phyloP scores from a whole-genome alignment of 92 coral and sea anemone species.

The Epizoanthus ramosus region DNA sequence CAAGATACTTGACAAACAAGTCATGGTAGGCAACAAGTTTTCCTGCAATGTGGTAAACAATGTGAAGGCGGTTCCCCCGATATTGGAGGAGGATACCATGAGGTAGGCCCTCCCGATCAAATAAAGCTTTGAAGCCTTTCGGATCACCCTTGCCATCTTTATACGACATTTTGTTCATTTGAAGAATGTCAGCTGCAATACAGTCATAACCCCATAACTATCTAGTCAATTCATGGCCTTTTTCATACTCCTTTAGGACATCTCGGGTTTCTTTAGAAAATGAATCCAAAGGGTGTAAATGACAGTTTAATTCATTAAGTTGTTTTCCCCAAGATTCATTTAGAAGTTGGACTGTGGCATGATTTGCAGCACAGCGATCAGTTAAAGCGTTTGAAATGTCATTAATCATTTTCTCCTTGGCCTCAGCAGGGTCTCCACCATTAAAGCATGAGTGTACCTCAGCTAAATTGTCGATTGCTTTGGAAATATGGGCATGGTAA shows the following conservation, averaged over 20 bases:
- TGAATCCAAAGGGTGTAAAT: neutral
- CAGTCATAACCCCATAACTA: slow-evolving; percentile 7
- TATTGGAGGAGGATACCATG: slow-evolving; percentile 22
- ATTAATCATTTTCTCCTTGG: neutral
- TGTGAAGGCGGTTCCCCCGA: neutral
- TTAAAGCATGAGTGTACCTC: neutral
- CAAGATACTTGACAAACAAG: slow-evolving; percentile 2
- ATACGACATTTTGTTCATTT: slow-evolving; percentile 7
- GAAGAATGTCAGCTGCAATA: slow-evolving; percentile 8
- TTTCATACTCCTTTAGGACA: slow-evolving; percentile 7
- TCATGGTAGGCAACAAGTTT: slow-evolving; percentile 6
- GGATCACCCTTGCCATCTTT: slow-evolving; percentile 30
- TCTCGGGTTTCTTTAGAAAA: neutral
- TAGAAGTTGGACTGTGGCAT: slow-evolving; percentile 8
- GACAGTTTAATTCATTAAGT: slow-evolving; percentile 3
- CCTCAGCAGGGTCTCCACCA: neutral
- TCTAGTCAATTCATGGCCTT: neutral
- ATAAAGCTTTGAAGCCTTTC: slow-evolving; percentile 13
- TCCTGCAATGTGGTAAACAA: slow-evolving; percentile 20
- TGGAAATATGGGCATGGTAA: slow-evolving; percentile 3
- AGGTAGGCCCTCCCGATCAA: neutral
- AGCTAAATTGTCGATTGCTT: neutral
- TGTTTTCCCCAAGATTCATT: slow-evolving; percentile 2
- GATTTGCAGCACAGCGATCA: slow-evolving; percentile 28
- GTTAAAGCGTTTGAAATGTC: slow-evolving; percentile 1